Conservation (phyloP, 2,888 invertebrate species). For the Argyresthia goedartella region DNA sequence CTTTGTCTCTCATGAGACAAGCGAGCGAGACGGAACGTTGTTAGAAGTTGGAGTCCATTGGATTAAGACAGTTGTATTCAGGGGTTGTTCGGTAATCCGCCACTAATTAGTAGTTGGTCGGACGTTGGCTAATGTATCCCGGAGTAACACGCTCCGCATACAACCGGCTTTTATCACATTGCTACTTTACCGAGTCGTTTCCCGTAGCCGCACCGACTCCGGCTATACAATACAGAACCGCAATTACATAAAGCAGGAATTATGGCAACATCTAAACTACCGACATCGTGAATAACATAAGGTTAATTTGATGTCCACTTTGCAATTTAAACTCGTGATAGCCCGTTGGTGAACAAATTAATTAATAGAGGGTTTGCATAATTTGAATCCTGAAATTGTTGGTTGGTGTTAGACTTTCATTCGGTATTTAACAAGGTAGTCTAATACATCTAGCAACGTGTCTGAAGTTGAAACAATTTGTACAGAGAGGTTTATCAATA, state of each 20-base stretch:
- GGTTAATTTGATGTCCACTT: not conserved
- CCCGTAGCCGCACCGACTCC: not conserved
- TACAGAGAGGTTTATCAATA: no score
- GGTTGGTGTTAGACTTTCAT: not conserved
- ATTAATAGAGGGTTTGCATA: not conserved
- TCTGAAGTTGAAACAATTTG: no score
- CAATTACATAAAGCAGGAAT: not conserved
- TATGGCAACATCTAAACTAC: not conserved
- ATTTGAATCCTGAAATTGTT: not conserved
- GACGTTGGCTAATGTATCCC: conserved; percentile 30
- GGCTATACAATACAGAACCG: not conserved
- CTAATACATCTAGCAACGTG: no score
- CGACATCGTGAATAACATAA: not conserved
- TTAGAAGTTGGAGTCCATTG: not conserved
- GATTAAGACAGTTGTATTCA: not conserved
- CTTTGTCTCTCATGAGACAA: no score
- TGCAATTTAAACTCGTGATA: not conserved
- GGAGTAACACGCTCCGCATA: conserved; percentile 49
- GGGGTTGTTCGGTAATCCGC: conserved; percentile 56
- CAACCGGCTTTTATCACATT: conserved; percentile 41
- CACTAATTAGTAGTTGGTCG: conserved; percentile 62
- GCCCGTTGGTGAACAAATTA: not conserved
- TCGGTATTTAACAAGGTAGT: no score
- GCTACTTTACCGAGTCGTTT: conserved; percentile 14
- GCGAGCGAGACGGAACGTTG: no score